Evolutionary conservation across 2,888 invertebrate genomes (phyloP), one percentile per base, ranked within the genome.

Genomic region (Lycocerus yunnanus): DNA sequence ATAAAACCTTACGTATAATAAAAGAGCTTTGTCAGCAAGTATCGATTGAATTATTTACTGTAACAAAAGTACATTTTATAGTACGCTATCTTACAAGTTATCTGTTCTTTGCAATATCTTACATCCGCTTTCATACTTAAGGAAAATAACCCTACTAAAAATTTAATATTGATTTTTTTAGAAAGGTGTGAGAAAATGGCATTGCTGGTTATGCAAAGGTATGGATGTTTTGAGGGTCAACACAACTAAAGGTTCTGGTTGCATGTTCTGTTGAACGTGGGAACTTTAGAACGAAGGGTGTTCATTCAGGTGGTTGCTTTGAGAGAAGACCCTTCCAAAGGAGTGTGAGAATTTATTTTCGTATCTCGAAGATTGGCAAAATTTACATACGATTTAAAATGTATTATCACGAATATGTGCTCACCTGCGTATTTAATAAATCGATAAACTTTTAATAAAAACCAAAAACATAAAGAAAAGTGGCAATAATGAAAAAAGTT

Each of bases 211-310:
- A 18, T 63, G 61, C 20, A 63, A 63, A 63, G 61, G 61, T 63
- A 63, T 63, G 61, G 43, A 63, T 63, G 20, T 20, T 16, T 18
- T 13, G 61, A 63, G 61, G 61, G 61, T 58, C 43, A 24, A 70
- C 63, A 18, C 27, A 74, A 68, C 66, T 59, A 69, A 20, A 67
- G 67, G 66, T 59, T 43, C 27, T 61, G 69, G 65, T 71, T 74
- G 72, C 74, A 68, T 72, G 74, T 76, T 71, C 11, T 61, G 73
- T 70, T 59, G 60, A 75, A 72, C 77, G 77, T 77, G 77, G 71
- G 77, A 77, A 77, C 63, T 27, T 20, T 27, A 21, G 60, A 18
- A 24, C 27, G 63, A 73, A 69, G 74, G 71, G 72, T 69, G 68
- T 63, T 15, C 18, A 65, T 71, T 77, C 77, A 77, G 74, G 77